Evolutionary conservation across 1,140 invertebrate species (phyloP).

Genomic region (Philotrypesis tridentata): DNA sequence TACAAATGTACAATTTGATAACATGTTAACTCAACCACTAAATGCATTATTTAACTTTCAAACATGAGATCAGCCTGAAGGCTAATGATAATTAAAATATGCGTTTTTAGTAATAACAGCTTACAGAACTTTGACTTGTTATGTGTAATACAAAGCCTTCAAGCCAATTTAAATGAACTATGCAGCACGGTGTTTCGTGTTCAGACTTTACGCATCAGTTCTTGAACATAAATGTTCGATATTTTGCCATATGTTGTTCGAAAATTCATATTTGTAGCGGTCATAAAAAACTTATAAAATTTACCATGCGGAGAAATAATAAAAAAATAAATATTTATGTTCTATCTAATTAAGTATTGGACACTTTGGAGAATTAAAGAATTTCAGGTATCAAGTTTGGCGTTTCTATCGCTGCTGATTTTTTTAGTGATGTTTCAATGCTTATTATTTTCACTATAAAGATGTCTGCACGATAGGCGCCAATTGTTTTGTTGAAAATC

Average conservation of each 20-base stretch:
- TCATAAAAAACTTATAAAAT: constrained; percentile 40
- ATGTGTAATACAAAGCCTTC: neutral
- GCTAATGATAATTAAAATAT: constrained; percentile 40
- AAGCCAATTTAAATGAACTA: constrained; percentile 46
- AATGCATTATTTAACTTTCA: constrained; percentile 44
- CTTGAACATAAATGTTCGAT: constrained; percentile 37
- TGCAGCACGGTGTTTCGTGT: constrained; percentile 12
- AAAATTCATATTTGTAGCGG: constrained; percentile 16
- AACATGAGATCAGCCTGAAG: constrained; percentile 41
- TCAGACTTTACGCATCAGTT: constrained; percentile 49
- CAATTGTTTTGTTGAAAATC: constrained; percentile 34
- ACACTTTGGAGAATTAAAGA: constrained; percentile 45
- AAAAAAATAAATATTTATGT: constrained; percentile 50
- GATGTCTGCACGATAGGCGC: constrained; percentile 46
- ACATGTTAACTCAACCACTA: constrained; percentile 42
- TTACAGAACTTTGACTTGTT: constrained; percentile 36
- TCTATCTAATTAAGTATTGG: constrained; percentile 51
- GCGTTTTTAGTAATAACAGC: constrained; percentile 38
- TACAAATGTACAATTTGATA: constrained; percentile 52
- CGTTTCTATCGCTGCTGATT: constrained; percentile 12
- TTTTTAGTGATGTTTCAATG: neutral
- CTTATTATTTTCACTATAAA: neutral
- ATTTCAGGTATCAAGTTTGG: constrained; percentile 46
- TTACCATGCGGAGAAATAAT: constrained; percentile 39
- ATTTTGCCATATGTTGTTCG: constrained; percentile 22